phyloP scores from a whole-genome alignment of 2,797 vertebrate species.

The Dallia pectoralis region DNA sequence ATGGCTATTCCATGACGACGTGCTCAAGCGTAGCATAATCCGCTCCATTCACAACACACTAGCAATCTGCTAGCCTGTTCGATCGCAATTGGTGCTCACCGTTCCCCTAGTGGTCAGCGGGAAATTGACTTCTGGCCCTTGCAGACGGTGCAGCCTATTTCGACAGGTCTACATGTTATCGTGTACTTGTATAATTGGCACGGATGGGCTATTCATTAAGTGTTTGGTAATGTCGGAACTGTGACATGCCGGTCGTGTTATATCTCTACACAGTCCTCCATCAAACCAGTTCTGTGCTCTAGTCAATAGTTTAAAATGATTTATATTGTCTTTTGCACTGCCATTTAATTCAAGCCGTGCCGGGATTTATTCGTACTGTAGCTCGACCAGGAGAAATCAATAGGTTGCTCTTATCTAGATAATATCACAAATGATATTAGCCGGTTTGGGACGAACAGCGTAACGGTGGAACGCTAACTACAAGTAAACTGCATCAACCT shows the following conservation, averaged over 20 bases:
- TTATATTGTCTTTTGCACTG: constrained; percentile 18
- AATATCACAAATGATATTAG: constrained; percentile 18
- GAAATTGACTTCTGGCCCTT: too few relatives aligned
- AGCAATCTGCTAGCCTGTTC: too few relatives aligned
- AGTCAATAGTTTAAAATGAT: constrained; percentile 18
- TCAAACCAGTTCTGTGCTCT: background rate
- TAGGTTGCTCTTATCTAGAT: constrained; percentile 34
- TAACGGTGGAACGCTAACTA: background rate
- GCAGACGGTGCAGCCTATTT: too few relatives aligned
- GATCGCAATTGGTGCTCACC: too few relatives aligned
- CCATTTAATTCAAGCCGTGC: constrained; percentile 14
- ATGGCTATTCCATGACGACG: background rate
- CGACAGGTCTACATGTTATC: too few relatives aligned
- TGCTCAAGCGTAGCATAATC: too few relatives aligned
- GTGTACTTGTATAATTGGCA: too few relatives aligned
- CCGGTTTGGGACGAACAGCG: background rate
- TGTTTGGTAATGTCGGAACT: background rate
- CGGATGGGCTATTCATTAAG: background rate
- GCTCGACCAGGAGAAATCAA: constrained; percentile 27
- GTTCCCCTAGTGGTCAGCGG: too few relatives aligned
- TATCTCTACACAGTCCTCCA: background rate
- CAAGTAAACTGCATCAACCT: background rate
- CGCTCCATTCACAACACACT: too few relatives aligned
- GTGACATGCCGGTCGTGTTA: background rate
- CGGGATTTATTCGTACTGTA: constrained; percentile 19